Conservation (phyloP, 2,888 invertebrate genomes). For the Nomada flava region DNA sequence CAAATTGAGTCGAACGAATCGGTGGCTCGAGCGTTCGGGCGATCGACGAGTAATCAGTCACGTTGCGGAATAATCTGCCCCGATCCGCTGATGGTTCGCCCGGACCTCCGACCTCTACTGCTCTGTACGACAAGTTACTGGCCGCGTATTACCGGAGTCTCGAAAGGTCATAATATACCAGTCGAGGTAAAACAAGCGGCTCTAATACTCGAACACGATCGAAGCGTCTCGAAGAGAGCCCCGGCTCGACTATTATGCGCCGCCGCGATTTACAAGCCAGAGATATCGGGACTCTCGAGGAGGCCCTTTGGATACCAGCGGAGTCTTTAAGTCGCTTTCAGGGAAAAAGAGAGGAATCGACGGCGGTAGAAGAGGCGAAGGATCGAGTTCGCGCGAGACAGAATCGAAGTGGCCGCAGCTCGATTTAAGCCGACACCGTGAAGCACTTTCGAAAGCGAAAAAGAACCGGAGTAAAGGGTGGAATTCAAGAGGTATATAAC, state of each 20-base stretch:
- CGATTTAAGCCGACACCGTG: slow-evolving; percentile 48
- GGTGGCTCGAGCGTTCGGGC: slow-evolving; percentile 14
- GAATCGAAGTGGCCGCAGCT: slow-evolving; percentile 36
- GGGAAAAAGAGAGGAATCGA: slow-evolving; percentile 15
- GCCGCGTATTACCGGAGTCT: slow-evolving; percentile 39
- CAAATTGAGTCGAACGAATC: slow-evolving; percentile 12
- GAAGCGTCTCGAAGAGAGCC: slow-evolving; percentile 5
- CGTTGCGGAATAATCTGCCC: slow-evolving; percentile 41
- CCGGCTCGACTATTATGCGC: slow-evolving; percentile 40
- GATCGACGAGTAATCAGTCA: slow-evolving; percentile 40
- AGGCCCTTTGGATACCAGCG: slow-evolving; percentile 29
- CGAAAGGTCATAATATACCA: slow-evolving; percentile 38
- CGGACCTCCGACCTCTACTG: slow-evolving; percentile 34
- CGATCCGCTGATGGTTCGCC: slow-evolving; percentile 25
- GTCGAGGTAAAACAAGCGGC: slow-evolving; percentile 41
- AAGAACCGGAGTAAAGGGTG: neutral
- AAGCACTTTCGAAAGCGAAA: slow-evolving; percentile 1
- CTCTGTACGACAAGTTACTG: slow-evolving; percentile 45
- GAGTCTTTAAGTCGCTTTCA: slow-evolving; percentile 52
- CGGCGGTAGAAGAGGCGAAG: neutral
- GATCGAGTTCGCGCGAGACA: slow-evolving; percentile 29
- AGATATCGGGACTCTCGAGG: slow-evolving; percentile 23
- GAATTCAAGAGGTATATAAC: slow-evolving; percentile 5
- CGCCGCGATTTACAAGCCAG: slow-evolving; percentile 53
- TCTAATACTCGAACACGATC: slow-evolving; percentile 52